Evolutionary conservation across 2,113 vertebrate species (phyloP), one percentile per base, ranked within the genome.

Genomic region (Semnopithecus entellus): DNA sequence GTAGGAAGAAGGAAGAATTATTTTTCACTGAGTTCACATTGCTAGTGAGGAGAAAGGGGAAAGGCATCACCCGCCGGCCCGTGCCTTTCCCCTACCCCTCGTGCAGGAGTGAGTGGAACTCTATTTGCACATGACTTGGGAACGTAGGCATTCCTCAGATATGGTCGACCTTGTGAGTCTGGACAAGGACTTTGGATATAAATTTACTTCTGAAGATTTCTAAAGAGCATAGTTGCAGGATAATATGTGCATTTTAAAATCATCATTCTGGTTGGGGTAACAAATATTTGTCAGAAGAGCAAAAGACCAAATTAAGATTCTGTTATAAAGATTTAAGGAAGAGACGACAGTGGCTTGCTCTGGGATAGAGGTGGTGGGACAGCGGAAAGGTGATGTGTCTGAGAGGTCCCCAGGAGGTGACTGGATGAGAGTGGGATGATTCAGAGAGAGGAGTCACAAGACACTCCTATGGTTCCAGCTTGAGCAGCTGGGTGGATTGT

Each of bases 71-170:
- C 2, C 17, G 23, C 3, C 1, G 18, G 20, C 6, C 32, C 25
- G 1, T 12, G n/a, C 13, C 12, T 85, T 20, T 30, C 6, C 1
- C 27, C 78, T 27, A 6, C 9, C 18, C 9, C 40, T 25, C 38
- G 13, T 2, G 9, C 43, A 8, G 0, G 0, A 3, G 3, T 9
- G 20, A 32, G 3, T 7, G 8, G 17, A 55, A 76, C 14, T 18
- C 17, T 32, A 13, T 17, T 14, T 38, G 3, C 1, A 40, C 27
- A 40, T 66, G 23, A 4, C 9, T n/a, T n/a, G 12, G 18, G 8
- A 20, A 50, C 1, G 17, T 1, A 7, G 20, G 4, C 3, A 3
- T 11, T 35, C 5, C 27, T 38, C 50, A 40, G 16, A 23, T 7
- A 3, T 0, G 0, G 38, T 5, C 18, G 20, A 23, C 23, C 18